These are phyloP conservation scores for Falco biarmicus DNA, from an alignment of 2,797 vertebrate species.

Conservation along the genomic window DNA sequence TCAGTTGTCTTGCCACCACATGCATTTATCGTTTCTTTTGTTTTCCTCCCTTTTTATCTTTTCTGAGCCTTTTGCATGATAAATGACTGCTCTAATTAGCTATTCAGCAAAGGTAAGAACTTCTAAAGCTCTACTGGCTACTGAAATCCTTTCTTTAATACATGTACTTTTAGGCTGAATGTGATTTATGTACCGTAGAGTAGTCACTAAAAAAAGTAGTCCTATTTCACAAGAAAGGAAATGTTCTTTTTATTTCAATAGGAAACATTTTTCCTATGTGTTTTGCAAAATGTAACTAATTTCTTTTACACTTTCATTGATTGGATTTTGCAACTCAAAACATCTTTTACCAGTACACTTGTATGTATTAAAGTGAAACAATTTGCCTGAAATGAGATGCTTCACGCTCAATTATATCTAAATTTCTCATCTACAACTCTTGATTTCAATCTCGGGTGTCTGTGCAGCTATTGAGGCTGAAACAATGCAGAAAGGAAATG, in stretches of 20 bases:
- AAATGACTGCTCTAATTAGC: constrained; percentile 5
- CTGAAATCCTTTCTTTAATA: constrained; percentile 32
- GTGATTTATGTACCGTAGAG: constrained; percentile 44
- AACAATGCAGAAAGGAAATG: constrained; percentile 44
- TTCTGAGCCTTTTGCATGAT: constrained; percentile 18
- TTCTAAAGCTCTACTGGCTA: constrained; percentile 12
- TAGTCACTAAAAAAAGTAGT: constrained; percentile 14
- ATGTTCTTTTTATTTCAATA: constrained; percentile 44
- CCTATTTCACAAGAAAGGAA: constrained; percentile 12
- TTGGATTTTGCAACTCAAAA: constrained; percentile 74
- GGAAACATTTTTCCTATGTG: constrained; percentile 48
- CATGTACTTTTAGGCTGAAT: constrained; percentile 17
- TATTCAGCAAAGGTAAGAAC: constrained; percentile 41
- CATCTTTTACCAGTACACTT: constrained; percentile 56
- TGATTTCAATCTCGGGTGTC: constrained; percentile 68
- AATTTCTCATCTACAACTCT: constrained; percentile 67
- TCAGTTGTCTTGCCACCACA: neutral
- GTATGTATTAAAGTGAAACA: constrained; percentile 58
- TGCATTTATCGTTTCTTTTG: neutral
- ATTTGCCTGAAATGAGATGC: constrained; percentile 69
- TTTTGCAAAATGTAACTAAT: constrained; percentile 72
- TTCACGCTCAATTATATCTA: constrained; percentile 71
- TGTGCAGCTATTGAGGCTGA: constrained; percentile 60
- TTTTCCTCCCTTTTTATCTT: neutral
- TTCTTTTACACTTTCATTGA: constrained; percentile 65